These are phyloP conservation scores for Anarsia innoxiella DNA, from an alignment of 2,888 invertebrate species.

Conservation along the genomic window DNA sequence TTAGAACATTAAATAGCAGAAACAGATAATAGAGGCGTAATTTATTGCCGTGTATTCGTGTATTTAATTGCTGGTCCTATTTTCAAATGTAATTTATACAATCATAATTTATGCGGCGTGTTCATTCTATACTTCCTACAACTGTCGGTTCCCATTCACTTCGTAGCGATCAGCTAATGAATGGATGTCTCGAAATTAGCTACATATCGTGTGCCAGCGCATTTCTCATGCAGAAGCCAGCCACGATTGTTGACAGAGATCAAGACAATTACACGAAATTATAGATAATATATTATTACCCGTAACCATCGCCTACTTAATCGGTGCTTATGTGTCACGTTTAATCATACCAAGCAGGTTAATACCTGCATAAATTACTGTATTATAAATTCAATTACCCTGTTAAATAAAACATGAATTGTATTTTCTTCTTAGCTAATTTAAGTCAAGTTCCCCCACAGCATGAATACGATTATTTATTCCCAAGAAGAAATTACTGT, in stretches of 20 bases:
- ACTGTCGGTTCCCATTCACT: conserved; percentile 62
- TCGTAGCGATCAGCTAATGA: conserved; percentile 57
- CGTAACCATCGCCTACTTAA: conserved; percentile 51
- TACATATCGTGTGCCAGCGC: conserved; percentile 62
- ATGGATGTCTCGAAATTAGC: conserved; percentile 67
- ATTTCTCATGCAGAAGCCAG: conserved; percentile 57
- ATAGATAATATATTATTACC: conserved; percentile 52
- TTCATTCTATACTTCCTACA: conserved; percentile 38
- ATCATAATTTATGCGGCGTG: conserved; percentile 43
- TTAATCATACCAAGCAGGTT: conserved; percentile 40
- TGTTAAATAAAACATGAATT: conserved; percentile 9
- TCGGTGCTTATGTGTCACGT: conserved; percentile 46
- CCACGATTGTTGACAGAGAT: conserved; percentile 52
- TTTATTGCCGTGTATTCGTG: conserved; percentile 32
- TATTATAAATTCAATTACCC: conserved; percentile 11
- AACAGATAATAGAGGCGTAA: conserved; percentile 33
- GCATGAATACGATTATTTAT: too few relatives aligned
- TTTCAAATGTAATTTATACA: conserved; percentile 48
- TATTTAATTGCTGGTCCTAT: conserved; percentile 44
- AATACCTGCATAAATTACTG: conserved; percentile 15
- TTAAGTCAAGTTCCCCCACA: too few relatives aligned
- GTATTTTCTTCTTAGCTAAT: too few relatives aligned
- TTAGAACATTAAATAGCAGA: conserved; percentile 35
- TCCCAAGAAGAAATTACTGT: too few relatives aligned
- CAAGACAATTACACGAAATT: conserved; percentile 57